Base-by-base conservation (phyloP, 2,888 invertebrate species). In the Eumacrocentrus americanus region DNA sequence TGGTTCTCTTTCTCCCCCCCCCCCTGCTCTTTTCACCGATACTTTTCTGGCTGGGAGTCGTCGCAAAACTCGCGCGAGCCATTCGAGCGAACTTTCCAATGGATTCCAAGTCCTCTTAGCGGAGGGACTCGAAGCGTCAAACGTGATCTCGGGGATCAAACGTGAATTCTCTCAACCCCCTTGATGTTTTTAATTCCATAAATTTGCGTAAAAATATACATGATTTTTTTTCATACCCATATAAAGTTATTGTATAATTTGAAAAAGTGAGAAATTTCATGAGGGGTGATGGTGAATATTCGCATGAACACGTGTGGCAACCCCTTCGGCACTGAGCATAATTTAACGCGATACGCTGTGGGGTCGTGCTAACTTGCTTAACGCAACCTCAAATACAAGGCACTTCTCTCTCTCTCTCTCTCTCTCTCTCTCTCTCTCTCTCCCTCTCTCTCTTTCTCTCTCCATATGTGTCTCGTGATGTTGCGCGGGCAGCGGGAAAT, bases 331-430 rank as follows among this genome's bases (percentile, higher is more conserved):
- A 72, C 72, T 72, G 72, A 73, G 76, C 76, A 78, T 78, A 80
- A 80, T 80, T 79, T 78, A 79, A 78, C 79, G 72, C 74, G 79
- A 79, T 80, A 78, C 77, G 77, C 67, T 73, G 72, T 75, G 75
- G 76, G 79, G 78, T 79, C 75, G 76, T 77, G 76, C 79, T 80
- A 80, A 80, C 77, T 78, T 79, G 78, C 76, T 79, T 80, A 80
- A 75, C 74, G 74, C 71, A 76, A 80, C 80, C 79, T 79, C 80
- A 79, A 79, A 75, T 74, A 73, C 54, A 60, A 38, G 60, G 37
- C 38, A 44, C 23, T 22, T 52, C 25, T 38, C 46, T 40, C 40
- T 14, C 5, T 48, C 29, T 14, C 34, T 29, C 48, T 23, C 16
- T 50, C 35, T 14, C 34, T 5, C 6, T 29, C 29, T 29, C 1